Evolutionary conservation across 1,140 invertebrate genomes (phyloP).

Genomic region (Phortica variegata): DNA sequence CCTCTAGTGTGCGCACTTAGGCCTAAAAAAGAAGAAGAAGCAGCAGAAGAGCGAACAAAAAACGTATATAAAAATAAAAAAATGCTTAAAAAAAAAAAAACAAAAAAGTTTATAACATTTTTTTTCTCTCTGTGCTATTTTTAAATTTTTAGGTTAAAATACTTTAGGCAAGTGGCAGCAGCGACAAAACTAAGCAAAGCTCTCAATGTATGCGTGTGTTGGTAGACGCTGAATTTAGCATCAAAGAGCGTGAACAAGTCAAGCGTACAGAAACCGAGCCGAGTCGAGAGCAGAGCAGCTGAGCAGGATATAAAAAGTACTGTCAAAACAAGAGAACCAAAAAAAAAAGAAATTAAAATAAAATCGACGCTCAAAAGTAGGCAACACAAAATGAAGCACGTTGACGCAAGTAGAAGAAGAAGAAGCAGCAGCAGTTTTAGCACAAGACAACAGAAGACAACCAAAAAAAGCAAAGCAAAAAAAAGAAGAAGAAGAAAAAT

Average conservation of each 20-base stretch:
- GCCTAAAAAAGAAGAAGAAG: conserved; percentile 7
- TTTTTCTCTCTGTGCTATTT: conserved; percentile 33
- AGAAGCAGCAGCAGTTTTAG: too few relatives aligned
- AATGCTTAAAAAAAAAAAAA: not conserved
- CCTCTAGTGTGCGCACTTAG: too few relatives aligned
- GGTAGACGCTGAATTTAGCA: conserved; percentile 2
- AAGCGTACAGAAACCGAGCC: too few relatives aligned
- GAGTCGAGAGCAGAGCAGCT: too few relatives aligned
- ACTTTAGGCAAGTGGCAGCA: conserved; percentile 42
- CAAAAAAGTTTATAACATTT: not conserved
- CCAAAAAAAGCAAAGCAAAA: conserved; percentile 3
- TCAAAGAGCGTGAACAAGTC: conserved; percentile 3
- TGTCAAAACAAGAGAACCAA: not conserved
- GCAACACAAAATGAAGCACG: conserved; percentile 6
- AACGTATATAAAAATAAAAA: not conserved
- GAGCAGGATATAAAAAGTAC: not conserved
- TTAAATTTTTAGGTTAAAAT: conserved; percentile 49
- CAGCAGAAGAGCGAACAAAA: not conserved
- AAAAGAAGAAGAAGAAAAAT: conserved; percentile 5
- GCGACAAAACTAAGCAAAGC: not conserved
- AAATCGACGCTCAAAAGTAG: not conserved
- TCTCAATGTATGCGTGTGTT: conserved; percentile 2
- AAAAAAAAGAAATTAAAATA: not conserved
- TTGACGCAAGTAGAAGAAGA: conserved; percentile 2
- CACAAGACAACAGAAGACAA: conserved; percentile 3